phyloP scores from a whole-genome alignment of 1,140 invertebrate species.

The Eulimnadia texana region DNA sequence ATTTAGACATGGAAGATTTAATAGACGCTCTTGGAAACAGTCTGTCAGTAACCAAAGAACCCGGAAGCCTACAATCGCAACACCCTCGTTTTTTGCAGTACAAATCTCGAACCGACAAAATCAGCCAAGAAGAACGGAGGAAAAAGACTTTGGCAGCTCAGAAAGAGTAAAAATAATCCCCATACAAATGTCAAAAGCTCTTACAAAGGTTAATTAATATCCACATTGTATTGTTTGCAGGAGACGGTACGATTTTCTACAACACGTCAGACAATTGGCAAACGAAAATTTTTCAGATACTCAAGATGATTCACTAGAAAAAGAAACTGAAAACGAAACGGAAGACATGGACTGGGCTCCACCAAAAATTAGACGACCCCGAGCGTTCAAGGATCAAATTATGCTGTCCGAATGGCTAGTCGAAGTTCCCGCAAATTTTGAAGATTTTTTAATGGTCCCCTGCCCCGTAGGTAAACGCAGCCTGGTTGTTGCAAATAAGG shows the following conservation, averaged over 20 bases:
- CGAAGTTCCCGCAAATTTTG: constrained; percentile 63
- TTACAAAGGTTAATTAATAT: background rate
- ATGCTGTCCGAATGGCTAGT: constrained; percentile 86
- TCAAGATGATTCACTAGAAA: too few species aligned
- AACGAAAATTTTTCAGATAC: constrained; percentile 23
- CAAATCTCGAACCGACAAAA: constrained; percentile 23
- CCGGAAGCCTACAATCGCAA: background rate
- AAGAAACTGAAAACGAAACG: constrained; percentile 12
- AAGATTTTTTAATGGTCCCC: constrained; percentile 60
- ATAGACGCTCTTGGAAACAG: background rate
- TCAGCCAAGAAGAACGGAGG: constrained; percentile 25
- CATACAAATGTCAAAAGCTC: constrained; percentile 2
- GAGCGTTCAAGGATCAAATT: constrained; percentile 28
- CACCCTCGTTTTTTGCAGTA: constrained; percentile 29
- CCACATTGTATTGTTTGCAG: constrained; percentile 11
- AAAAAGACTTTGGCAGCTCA: constrained; percentile 25
- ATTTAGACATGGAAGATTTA: constrained; percentile 9
- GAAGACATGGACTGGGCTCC: constrained; percentile 17
- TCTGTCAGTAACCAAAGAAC: background rate
- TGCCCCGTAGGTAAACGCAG: constrained; percentile 66
- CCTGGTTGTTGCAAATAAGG: constrained; percentile 55
- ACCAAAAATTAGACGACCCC: background rate
- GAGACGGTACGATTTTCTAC: constrained; percentile 27
- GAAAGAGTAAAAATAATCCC: constrained; percentile 25
- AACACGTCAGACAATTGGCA: constrained; percentile 26